These are phyloP conservation scores for Oligia strigilis DNA, from an alignment of 2,888 invertebrate species.

Conservation along the genomic window DNA sequence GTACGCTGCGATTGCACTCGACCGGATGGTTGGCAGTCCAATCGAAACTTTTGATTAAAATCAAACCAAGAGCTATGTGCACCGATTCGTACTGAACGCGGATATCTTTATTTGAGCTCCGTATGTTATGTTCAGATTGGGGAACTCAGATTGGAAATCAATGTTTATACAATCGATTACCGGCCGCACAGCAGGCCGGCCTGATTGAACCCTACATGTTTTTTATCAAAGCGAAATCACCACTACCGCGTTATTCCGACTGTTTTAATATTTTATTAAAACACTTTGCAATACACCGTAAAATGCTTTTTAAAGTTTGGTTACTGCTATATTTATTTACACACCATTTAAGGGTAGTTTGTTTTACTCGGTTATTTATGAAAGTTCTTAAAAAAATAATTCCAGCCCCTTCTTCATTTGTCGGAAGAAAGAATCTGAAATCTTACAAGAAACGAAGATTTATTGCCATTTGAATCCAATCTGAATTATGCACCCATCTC, in stretches of 20 bases:
- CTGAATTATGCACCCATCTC: constrained; percentile 69
- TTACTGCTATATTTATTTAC: constrained; percentile 7
- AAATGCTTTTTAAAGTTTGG: constrained; percentile 11
- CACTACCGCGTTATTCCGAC: constrained; percentile 1
- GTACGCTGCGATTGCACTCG: constrained; percentile 81
- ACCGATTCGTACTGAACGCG: constrained; percentile 80
- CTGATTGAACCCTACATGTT: constrained; percentile 63
- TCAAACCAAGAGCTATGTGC: constrained; percentile 84
- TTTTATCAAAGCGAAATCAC: constrained; percentile 55
- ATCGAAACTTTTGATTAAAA: constrained; percentile 91
- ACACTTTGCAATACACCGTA: neutral
- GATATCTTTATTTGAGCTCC: constrained; percentile 88
- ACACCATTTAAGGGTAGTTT: neutral
- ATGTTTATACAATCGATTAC: constrained; percentile 84
- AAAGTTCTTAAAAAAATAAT: neutral
- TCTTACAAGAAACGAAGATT: constrained; percentile 72
- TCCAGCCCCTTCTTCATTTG: constrained; percentile 47
- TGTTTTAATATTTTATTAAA: constrained; percentile 26
- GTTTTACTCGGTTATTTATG: neutral
- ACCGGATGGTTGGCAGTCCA: constrained; percentile 84
- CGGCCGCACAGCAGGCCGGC: constrained; percentile 43
- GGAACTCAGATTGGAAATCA: constrained; percentile 78
- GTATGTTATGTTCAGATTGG: constrained; percentile 83
- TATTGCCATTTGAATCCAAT: constrained; percentile 72
- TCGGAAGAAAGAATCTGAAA: constrained; percentile 71